Evolutionary conservation across 1,140 invertebrate genomes (phyloP).

Genomic region (Rhopalosiphum maidis): DNA sequence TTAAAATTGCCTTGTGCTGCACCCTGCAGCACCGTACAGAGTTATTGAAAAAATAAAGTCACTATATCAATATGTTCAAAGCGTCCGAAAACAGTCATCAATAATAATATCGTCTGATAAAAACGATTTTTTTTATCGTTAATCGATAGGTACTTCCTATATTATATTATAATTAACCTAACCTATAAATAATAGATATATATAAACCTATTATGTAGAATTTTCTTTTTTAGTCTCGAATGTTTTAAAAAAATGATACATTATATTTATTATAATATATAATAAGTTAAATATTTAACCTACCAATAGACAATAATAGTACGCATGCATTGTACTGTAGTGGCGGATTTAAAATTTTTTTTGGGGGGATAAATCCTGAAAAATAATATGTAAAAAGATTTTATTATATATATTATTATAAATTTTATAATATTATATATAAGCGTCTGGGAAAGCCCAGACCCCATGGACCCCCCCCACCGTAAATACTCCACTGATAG

Average conservation of each 20-base stretch:
- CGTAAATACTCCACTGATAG: too few species aligned
- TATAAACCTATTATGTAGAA: background rate
- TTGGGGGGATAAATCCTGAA: too few species aligned
- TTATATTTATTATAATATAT: background rate
- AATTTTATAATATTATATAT: too few species aligned
- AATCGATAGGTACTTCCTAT: background rate
- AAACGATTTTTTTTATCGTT: background rate
- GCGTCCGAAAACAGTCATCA: background rate
- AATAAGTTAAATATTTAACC: background rate
- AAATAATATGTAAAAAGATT: too few species aligned
- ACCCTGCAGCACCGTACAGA: background rate
- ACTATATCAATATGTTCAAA: constrained; percentile 11
- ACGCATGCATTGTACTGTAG: too few species aligned
- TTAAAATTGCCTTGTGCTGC: background rate
- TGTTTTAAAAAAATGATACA: background rate
- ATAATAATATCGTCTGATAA: constrained; percentile 5
- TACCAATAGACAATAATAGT: too few species aligned
- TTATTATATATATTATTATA: too few species aligned
- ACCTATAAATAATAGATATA: too few species aligned
- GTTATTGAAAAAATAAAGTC: constrained; percentile 14
- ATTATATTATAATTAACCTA: background rate
- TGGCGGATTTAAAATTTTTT: too few species aligned
- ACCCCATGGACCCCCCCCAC: too few species aligned
- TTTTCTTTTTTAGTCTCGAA: background rate
- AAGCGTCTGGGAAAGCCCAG: too few species aligned